Evolutionary conservation across 2,888 invertebrate genomes (phyloP).

Genomic region (Dilophus febrilis): DNA sequence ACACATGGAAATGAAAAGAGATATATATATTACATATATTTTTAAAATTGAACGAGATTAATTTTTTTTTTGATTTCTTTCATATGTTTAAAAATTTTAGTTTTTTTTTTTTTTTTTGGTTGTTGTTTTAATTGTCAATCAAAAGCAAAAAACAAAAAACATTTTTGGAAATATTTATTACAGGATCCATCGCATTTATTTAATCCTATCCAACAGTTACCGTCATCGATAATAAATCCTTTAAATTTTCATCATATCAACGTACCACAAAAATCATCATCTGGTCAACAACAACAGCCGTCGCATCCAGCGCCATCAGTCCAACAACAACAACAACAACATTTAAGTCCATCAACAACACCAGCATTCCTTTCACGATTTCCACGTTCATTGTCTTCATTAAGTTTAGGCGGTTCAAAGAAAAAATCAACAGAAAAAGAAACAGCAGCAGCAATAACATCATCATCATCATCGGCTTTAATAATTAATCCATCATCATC

Average conservation of each 20-base stretch:
- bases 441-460: conserved; percentile 17
- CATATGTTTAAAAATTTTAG: too few species aligned
- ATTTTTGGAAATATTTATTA: too few species aligned
- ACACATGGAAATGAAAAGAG: too few species aligned
- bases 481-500: too few species aligned
- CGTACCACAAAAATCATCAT: conserved; percentile 18
- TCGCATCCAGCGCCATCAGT: conserved; percentile 13
- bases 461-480: neutral
- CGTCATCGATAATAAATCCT: too few species aligned
- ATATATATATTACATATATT: too few species aligned
- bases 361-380: conserved; percentile 30
- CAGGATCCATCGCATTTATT: conserved; percentile 11
- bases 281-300: conserved; percentile 18
- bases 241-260: too few species aligned
- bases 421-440: conserved; percentile 29
- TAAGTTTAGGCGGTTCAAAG: conserved; percentile 29
- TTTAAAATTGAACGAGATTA: too few species aligned
- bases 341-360: conserved; percentile 18
- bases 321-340: conserved; percentile 12
- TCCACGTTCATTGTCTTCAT: conserved; percentile 29
- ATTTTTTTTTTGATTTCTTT: too few species aligned
- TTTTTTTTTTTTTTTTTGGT: too few species aligned
- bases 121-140: too few species aligned
- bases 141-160: too few species aligned
- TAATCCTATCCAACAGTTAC: conserved; percentile 2